Conservation (phyloP, 2,113 vertebrate species). For the Tetrao urogallus region DNA sequence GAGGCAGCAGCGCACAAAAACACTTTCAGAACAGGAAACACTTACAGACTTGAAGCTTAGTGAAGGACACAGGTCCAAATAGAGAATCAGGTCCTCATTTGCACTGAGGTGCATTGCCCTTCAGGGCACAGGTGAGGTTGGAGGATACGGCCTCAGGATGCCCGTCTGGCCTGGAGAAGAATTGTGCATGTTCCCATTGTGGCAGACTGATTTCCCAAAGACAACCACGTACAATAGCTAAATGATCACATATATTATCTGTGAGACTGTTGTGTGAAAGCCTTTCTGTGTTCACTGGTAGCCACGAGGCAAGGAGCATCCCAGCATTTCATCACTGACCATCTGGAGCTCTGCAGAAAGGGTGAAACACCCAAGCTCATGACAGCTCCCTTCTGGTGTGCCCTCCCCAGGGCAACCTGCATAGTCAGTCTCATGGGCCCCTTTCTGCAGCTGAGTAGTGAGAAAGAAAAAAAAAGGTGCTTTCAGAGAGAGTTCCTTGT, state of each 20-base stretch:
- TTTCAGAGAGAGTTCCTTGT: neutral
- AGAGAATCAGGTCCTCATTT: neutral
- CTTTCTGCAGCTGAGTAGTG: neutral
- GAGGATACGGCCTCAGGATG: neutral
- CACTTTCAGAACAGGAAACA: neutral
- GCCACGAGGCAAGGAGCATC: neutral
- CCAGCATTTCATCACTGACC: accelerated
- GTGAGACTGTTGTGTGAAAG: neutral
- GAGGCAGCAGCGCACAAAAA: no score
- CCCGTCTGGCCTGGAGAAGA: neutral
- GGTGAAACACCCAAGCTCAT: accelerated
- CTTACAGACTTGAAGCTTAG: neutral
- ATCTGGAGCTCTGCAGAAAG: neutral
- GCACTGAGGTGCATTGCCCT: neutral
- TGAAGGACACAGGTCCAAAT: neutral
- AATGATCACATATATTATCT: neutral
- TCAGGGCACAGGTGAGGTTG: neutral
- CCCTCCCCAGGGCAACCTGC: neutral
- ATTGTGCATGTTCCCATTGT: neutral
- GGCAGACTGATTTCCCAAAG: neutral
- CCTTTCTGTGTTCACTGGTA: neutral
- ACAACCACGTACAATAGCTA: neutral
- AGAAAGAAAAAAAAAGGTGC: no score
- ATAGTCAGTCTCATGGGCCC: neutral
- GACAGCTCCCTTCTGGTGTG: neutral